These are phyloP conservation scores for Caenorhabditis sinica DNA, from an alignment of 2,888 invertebrate genomes.

Conservation along the genomic window DNA sequence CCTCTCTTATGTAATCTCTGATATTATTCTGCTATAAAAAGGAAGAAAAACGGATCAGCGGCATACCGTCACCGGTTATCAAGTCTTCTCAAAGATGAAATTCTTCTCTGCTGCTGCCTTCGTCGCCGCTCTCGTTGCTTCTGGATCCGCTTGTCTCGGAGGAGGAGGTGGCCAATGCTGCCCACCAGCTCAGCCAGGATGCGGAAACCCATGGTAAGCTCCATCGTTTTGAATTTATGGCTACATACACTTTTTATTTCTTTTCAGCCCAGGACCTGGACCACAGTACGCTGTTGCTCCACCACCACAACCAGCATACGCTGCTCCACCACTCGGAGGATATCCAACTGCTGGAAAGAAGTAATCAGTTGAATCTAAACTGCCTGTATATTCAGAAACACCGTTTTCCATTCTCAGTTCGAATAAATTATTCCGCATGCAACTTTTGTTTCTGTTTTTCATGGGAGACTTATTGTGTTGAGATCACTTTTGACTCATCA, in stretches of 20 bases:
- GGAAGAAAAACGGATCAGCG: background rate
- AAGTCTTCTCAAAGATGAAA: slow-evolving; percentile 15
- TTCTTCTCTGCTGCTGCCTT: slow-evolving; percentile 39
- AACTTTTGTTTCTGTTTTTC: background rate
- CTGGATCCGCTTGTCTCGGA: slow-evolving; percentile 50
- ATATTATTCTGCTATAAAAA: slow-evolving; percentile 21
- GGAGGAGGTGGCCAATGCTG: slow-evolving; percentile 58
- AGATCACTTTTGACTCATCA: background rate
- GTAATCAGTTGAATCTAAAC: background rate
- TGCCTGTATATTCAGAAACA: slow-evolving; percentile 30
- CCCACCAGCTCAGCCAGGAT: slow-evolving; percentile 55
- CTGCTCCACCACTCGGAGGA: slow-evolving; percentile 37
- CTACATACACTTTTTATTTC: background rate
- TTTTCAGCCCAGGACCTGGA: slow-evolving; percentile 29
- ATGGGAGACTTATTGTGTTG: background rate
- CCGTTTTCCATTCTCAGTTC: background rate
- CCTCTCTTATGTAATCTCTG: slow-evolving; percentile 1
- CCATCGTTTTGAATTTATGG: background rate
- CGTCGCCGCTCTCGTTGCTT: slow-evolving; percentile 44
- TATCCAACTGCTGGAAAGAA: slow-evolving; percentile 30
- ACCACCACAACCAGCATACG: slow-evolving; percentile 27
- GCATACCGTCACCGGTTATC: slow-evolving; percentile 38
- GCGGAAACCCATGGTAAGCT: slow-evolving; percentile 52
- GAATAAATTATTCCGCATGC: slow-evolving; percentile 42
- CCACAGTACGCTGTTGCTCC: slow-evolving; percentile 48